Evolutionary conservation across 2,797 vertebrate genomes (phyloP), one percentile per base, ranked within the genome.

Genomic region (Rhabdophis nuchalis): DNA sequence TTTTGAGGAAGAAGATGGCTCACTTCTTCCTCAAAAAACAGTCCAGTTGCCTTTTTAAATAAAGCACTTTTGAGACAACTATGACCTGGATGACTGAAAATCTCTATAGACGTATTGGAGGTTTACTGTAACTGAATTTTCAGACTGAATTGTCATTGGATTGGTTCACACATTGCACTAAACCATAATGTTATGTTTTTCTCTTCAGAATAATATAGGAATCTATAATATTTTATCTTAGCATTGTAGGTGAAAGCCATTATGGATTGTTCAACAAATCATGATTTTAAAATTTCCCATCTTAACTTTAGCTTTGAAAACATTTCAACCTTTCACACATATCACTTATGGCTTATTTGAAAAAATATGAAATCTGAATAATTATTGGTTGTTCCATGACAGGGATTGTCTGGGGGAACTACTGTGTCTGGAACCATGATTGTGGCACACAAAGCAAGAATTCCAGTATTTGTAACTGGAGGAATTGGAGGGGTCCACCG

Each of bases 401-500:
- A 99, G 99, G 98, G 98, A 72, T 96, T 99, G 9, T 98, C 98
- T 0, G 98, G 98, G 50, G 99, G 99, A 85, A 99, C 98, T 0
- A 99, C 99, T 0, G 98, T 99, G 68, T 99, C 98, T 0, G 98
- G 98, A 93, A 99, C 99, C 1, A 98, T 99, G 98, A 98, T 98
- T 32, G 98, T 97, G 0, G 98, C 99, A 3, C 98, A 99, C 93
- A 98, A 94, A 94, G 98, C 96, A 9, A 98, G 98, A 57, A 98
- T 99, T 95, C 96, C 96, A 0, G 96, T 99, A 53, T 99, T 99
- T 97, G 98, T 99, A 92, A 98, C 98, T 0, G 99, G 99, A 0
- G 99, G 99, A 72, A 98, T 99, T 13, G 99, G 98, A 95, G 99
- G 98, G 5, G 98, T 99, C 72, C 98, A 99, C 96, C 97, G 97